Conservation (phyloP, 2,888 invertebrate species). For the Pyrocoelia pectoralis region DNA sequence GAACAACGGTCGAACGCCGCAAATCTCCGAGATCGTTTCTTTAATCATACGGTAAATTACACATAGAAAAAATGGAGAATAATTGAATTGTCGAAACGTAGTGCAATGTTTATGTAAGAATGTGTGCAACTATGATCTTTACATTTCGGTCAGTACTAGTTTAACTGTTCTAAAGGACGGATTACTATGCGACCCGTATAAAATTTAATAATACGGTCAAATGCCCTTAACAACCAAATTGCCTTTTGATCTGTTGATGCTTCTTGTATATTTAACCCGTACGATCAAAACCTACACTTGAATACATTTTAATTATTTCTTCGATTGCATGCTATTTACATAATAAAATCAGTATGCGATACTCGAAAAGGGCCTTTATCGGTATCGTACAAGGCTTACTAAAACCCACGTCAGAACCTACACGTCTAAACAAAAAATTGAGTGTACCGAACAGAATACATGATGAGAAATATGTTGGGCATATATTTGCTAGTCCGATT, state of each 20-base stretch:
- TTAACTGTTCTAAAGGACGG: background rate
- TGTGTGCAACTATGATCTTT: too few species aligned
- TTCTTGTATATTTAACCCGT: slow-evolving; percentile 8
- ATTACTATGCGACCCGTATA: slow-evolving; percentile 9
- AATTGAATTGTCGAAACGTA: too few species aligned
- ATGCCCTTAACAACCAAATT: slow-evolving; percentile 9
- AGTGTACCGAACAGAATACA: slow-evolving; percentile 1
- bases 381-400: background rate
- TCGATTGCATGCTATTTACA: background rate
- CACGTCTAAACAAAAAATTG: background rate
- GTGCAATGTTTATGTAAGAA: too few species aligned
- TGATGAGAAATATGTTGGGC: background rate
- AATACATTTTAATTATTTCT: background rate
- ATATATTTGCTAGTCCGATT: too few species aligned
- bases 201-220: slow-evolving; percentile 17
- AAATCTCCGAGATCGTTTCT: too few species aligned
- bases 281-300: background rate
- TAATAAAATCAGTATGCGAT: slow-evolving; percentile 1
- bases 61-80: too few species aligned
- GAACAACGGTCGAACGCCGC: too few species aligned
- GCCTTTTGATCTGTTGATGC: slow-evolving; percentile 11
- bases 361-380: slow-evolving; percentile 1
- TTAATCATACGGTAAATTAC: too few species aligned
- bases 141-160: too few species aligned
- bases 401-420: background rate